phyloP scores from a whole-genome alignment of 2,113 vertebrate species.

The Anguilla japonica region DNA sequence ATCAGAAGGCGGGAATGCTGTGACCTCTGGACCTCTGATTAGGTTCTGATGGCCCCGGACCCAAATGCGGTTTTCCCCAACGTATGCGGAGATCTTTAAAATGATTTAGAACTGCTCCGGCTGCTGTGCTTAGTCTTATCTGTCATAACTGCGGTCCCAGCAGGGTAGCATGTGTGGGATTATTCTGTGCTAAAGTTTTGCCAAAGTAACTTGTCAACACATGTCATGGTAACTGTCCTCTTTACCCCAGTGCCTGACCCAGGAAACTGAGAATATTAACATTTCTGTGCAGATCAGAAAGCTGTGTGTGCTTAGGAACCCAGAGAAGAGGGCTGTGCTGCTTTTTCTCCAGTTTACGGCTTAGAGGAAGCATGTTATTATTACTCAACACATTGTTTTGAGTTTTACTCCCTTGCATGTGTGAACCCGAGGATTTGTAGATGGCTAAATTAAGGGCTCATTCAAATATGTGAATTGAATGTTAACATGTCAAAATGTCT shows the following conservation, averaged over 20 bases:
- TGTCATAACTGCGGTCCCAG: neutral
- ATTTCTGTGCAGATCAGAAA: neutral
- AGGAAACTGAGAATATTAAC: neutral
- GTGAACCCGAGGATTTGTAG: too few species aligned
- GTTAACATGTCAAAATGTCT: too few species aligned
- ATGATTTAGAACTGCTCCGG: neutral
- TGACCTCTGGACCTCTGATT: neutral
- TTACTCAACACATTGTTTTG: neutral
- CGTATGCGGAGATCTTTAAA: neutral
- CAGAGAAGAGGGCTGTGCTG: neutral
- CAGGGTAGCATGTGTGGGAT: neutral
- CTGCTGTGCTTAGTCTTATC: neutral
- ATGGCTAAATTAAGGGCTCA: too few species aligned
- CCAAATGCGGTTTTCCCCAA: neutral
- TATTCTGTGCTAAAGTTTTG: neutral
- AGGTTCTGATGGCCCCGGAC: neutral
- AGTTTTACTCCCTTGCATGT: neutral
- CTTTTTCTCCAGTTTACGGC: neutral
- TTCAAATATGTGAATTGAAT: too few species aligned
- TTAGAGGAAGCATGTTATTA: neutral
- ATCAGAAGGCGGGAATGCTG: neutral
- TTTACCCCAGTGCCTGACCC: neutral
- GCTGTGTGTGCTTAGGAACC: too few species aligned
- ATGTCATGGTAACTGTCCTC: neutral
- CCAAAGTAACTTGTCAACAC: neutral